phyloP scores from a whole-genome alignment of 2,113 vertebrate genomes.

The Zingel zingel region DNA sequence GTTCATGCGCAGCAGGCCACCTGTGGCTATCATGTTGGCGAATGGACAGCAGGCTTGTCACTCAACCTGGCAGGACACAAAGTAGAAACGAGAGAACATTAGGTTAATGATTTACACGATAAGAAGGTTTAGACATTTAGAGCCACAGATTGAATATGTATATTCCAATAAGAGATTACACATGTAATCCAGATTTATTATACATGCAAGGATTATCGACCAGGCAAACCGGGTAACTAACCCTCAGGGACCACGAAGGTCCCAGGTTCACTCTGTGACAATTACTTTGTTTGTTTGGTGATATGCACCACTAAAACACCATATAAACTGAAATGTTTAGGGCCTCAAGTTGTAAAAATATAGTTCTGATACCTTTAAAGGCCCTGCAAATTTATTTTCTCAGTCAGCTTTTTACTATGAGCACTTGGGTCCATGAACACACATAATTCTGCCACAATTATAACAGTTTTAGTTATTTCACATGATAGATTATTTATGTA shows the following conservation, averaged over 20 bases:
- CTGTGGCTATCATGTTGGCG: slow-evolving; percentile 96
- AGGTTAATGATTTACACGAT: neutral
- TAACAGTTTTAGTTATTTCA: neutral
- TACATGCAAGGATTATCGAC: slow-evolving; percentile 27
- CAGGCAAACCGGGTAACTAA: neutral
- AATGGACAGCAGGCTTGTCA: slow-evolving; percentile 73
- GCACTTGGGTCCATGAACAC: neutral
- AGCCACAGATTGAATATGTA: slow-evolving; percentile 6
- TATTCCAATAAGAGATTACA: slow-evolving; percentile 41
- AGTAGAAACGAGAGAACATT: slow-evolving; percentile 1
- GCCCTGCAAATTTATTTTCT: neutral
- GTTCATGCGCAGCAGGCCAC: slow-evolving; percentile 97
- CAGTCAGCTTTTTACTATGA: neutral
- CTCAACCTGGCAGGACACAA: slow-evolving; percentile 76
- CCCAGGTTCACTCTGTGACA: neutral
- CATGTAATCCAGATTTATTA: slow-evolving; percentile 53
- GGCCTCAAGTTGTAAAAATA: neutral
- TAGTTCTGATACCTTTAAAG: neutral
- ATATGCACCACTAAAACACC: neutral
- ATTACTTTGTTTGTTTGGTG: neutral
- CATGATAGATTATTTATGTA: neutral
- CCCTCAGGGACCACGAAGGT: neutral
- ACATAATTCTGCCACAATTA: neutral
- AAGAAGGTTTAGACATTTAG: neutral
- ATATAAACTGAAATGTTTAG: neutral